Evolutionary conservation across 2,113 vertebrate genomes (phyloP).

Genomic region (Fulica atra): DNA sequence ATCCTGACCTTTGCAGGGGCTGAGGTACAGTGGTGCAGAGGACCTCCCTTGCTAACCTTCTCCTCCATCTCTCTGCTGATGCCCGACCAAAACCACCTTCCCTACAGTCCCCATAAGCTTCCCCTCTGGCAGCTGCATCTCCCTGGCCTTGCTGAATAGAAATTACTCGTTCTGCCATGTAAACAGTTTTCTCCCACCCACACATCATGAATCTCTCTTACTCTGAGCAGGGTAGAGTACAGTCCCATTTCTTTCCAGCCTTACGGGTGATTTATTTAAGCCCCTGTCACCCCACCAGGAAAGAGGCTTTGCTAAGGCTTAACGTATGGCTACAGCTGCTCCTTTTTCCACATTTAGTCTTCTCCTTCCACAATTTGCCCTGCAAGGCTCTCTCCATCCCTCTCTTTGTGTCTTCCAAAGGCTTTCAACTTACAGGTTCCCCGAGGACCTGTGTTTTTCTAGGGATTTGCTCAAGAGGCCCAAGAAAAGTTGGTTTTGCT

Average conservation of each 20-base stretch:
- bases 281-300: background rate
- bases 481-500: background rate
- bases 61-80: background rate
- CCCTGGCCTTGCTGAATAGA: background rate
- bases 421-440: background rate
- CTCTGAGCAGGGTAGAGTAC: background rate
- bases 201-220: background rate
- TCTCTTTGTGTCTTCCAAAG: background rate
- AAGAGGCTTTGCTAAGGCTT: background rate
- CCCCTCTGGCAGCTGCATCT: background rate
- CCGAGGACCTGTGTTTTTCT: background rate
- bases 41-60: background rate
- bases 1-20: background rate
- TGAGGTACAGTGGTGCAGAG: background rate
- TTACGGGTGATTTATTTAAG: background rate
- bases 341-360: no score
- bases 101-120: accelerated
- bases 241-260: background rate
- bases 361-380: background rate
- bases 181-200: accelerated
- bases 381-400: background rate
- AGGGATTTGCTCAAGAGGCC: background rate
- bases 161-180: accelerated
- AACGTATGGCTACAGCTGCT: background rate
- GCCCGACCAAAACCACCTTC: background rate